Percentiles rank a stretch among this genome's conserved stretches.
These are phyloP conservation scores for Bubo bubo DNA, from an alignment of 2,113 vertebrate genomes.

Conservation along the genomic window DNA sequence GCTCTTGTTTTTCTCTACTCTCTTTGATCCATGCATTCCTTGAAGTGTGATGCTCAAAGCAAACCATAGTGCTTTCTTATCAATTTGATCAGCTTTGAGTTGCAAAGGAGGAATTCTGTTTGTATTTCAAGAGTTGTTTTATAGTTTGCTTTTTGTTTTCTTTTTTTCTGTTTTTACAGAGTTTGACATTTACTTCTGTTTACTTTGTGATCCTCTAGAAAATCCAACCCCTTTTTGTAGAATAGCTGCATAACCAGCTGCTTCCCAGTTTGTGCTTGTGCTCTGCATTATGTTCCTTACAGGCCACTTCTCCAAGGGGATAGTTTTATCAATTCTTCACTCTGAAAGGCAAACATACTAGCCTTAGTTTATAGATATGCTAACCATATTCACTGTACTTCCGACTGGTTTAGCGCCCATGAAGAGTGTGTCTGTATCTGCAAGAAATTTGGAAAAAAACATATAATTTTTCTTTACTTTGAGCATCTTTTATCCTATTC, in stretches of 20 bases:
- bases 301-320: background rate
- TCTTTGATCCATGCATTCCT: background rate
- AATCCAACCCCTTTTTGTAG: background rate
- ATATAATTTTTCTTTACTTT: background rate
- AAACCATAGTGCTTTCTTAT: background rate
- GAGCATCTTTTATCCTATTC: background rate
- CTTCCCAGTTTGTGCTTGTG: background rate
- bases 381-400: background rate
- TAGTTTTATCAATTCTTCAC: background rate
- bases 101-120: background rate
- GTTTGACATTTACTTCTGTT: background rate
- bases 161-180: background rate
- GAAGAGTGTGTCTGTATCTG: background rate
- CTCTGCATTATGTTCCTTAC: background rate
- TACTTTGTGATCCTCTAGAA: background rate
- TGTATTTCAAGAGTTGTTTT: background rate
- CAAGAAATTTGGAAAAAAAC: background rate
- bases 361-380: background rate
- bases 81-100: background rate
- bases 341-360: background rate
- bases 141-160: accelerated
- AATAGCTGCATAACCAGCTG: background rate
- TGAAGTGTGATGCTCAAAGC: constrained; percentile 13
- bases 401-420: background rate
- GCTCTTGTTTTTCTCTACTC: background rate